Evolutionary conservation across 2,888 invertebrate genomes (phyloP), one percentile per base, ranked within the genome.

Genomic region (Exephanes ischioxanthus): DNA sequence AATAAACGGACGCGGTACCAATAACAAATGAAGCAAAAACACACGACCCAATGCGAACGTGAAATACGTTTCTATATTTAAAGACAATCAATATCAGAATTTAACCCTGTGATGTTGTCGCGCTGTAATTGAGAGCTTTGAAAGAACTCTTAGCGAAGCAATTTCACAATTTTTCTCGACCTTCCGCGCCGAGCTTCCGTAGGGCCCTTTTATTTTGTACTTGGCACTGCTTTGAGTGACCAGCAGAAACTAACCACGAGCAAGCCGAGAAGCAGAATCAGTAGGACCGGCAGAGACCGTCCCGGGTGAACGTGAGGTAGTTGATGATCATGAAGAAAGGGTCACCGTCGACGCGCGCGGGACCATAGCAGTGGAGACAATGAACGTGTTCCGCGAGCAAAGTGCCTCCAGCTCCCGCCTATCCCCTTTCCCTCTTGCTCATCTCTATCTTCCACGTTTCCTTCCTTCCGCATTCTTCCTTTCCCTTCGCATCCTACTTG

Each of bases 361-460:
- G 72, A 84, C 83, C 79, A 84, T 79, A 77, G 88, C 87, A 88
- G 85, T 88, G 84, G 86, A 90, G 91, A 92, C 91, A 91, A 92
- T 92, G 90, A 91, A 92, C 91, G 90, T 91, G 91, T 91, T 90
- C 89, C 89, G 92, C 86, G 90, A 91, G 88, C 90, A 89, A 92
- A 92, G 88, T 90, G 89, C 77, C 87, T 83, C 86, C 73, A 76
- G 79, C 85, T 78, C 78, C 67, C 70, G 76, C 71, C 66, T 78
- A 72, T 80, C 68, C 55, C 77, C 85, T 79, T 58, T 67, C 55
- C 67, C 41, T 67, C 55, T 53, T 16, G 7, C 22, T 48, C 33
- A 37, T 58, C 55, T 68, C 53, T 55, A 70, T 84, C 73, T 68
- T 79, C 63, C 58, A 55, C 75, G 37, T 72, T 48, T 80, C 78